phyloP scores from a whole-genome alignment of 2,797 vertebrate genomes.

The Peromyscus attwateri region DNA sequence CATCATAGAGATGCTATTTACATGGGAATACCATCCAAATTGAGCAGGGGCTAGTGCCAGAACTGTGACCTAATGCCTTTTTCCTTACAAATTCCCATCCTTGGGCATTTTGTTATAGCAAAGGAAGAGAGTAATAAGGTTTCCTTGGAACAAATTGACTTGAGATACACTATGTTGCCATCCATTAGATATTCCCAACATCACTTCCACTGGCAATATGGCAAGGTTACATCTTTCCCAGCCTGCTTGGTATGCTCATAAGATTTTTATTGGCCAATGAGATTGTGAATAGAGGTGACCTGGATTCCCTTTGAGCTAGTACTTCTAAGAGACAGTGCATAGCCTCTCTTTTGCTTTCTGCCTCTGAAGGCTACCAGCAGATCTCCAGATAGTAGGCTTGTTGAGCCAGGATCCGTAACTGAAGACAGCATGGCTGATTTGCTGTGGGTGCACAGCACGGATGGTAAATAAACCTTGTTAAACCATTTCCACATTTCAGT shows the following conservation, averaged over 20 bases:
- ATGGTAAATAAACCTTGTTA: constrained; percentile 46
- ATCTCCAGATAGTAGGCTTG: background rate
- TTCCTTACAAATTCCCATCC: background rate
- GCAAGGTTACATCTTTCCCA: background rate
- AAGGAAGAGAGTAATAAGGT: background rate
- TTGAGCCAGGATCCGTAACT: constrained; percentile 17
- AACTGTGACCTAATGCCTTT: background rate
- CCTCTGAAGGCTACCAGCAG: background rate
- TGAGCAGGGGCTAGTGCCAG: background rate
- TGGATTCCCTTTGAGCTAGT: background rate
- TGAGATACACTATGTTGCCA: background rate
- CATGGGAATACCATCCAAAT: background rate
- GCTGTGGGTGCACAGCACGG: background rate
- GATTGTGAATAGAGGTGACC: background rate
- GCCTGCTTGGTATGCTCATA: background rate
- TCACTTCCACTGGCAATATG: background rate
- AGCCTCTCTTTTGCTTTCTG: background rate
- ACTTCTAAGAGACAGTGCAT: background rate
- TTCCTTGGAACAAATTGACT: constrained; percentile 19
- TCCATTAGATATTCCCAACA: background rate
- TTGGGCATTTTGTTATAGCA: background rate
- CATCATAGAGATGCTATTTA: background rate
- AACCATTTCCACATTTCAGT: too few species aligned
- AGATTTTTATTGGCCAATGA: background rate
- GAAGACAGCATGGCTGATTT: background rate